Evolutionary conservation across 2,113 vertebrate genomes (phyloP).

Genomic region (Equus przewalskii): DNA sequence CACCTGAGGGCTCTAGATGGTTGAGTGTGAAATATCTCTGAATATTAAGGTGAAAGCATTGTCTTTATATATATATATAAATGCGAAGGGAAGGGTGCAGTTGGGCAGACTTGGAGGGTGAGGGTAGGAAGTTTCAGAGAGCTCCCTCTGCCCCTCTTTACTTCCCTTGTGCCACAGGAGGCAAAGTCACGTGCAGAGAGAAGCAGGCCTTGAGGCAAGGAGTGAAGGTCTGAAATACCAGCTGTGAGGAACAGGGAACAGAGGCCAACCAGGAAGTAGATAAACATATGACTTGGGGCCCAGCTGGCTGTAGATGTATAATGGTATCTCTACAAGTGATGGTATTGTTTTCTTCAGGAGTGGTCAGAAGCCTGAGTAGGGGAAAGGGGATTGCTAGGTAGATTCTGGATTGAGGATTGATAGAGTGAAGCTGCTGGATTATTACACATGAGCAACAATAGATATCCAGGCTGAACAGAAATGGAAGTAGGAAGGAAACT

Average conservation of each 20-base stretch:
- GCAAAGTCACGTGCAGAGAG: neutral
- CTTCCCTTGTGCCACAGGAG: neutral
- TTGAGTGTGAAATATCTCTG: neutral
- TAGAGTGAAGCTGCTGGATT: neutral
- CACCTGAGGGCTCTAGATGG: neutral
- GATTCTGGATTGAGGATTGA: neutral
- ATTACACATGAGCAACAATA: neutral
- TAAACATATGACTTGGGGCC: neutral
- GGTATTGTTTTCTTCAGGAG: neutral
- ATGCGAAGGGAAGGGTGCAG: neutral
- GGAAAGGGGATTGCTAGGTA: neutral
- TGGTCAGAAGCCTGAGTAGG: neutral
- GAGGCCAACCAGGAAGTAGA: conserved; percentile 22
- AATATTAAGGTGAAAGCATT: neutral
- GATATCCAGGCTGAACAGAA: neutral
- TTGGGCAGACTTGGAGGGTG: neutral
- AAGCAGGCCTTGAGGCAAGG: neutral
- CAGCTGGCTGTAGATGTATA: neutral
- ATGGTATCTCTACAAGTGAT: neutral
- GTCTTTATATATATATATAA: neutral
- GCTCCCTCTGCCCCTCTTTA: neutral
- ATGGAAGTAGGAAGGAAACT: neutral
- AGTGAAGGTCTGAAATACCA: neutral
- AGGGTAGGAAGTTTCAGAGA: neutral
- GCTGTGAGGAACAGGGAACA: neutral